These are phyloP conservation scores for Blastobasis lacticolella DNA, from an alignment of 2,888 invertebrate species.

Conservation along the genomic window DNA sequence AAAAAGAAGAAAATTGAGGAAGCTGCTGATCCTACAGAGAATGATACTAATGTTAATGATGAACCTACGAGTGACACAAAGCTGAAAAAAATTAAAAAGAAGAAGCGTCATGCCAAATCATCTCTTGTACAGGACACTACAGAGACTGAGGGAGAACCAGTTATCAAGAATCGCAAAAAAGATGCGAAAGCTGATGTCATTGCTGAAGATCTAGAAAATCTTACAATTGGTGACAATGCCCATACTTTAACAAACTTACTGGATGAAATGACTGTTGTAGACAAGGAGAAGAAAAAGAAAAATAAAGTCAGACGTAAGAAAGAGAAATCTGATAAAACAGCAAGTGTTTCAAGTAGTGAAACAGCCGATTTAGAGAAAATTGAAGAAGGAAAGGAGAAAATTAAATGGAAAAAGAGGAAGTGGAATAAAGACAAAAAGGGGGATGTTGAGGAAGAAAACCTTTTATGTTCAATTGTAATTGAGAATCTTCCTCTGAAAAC, in stretches of 20 bases:
- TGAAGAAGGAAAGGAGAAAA: slow-evolving; percentile 38
- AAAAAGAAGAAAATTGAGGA: slow-evolving; percentile 21
- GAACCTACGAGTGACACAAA: slow-evolving; percentile 1
- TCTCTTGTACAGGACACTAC: slow-evolving; percentile 10
- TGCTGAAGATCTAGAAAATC: slow-evolving; percentile 44
- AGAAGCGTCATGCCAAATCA: slow-evolving; percentile 26
- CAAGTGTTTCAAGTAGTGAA: slow-evolving; percentile 16
- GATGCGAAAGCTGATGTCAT: slow-evolving; percentile 39
- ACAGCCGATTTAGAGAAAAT: slow-evolving; percentile 19
- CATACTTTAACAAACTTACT: slow-evolving; percentile 48
- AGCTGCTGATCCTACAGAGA: slow-evolving; percentile 16
- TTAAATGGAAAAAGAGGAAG: slow-evolving; percentile 53
- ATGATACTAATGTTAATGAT: slow-evolving; percentile 17
- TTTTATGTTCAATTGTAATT: slow-evolving; percentile 35
- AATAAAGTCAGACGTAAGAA: slow-evolving; percentile 33
- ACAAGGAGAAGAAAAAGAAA: slow-evolving; percentile 45
- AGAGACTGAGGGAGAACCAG: slow-evolving; percentile 32
- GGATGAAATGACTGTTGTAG: slow-evolving; percentile 58
- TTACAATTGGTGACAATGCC: slow-evolving; percentile 55
- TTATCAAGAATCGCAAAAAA: slow-evolving; percentile 32
- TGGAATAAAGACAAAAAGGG: slow-evolving; percentile 57
- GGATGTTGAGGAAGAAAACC: slow-evolving; percentile 19
- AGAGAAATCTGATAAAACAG: slow-evolving; percentile 20
- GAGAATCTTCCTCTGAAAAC: slow-evolving; percentile 50
- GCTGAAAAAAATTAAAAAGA: slow-evolving; percentile 36